Evolutionary conservation across 2,888 invertebrate species (phyloP), one percentile per base, ranked within the genome.

Genomic region (Oligia latruncula): DNA sequence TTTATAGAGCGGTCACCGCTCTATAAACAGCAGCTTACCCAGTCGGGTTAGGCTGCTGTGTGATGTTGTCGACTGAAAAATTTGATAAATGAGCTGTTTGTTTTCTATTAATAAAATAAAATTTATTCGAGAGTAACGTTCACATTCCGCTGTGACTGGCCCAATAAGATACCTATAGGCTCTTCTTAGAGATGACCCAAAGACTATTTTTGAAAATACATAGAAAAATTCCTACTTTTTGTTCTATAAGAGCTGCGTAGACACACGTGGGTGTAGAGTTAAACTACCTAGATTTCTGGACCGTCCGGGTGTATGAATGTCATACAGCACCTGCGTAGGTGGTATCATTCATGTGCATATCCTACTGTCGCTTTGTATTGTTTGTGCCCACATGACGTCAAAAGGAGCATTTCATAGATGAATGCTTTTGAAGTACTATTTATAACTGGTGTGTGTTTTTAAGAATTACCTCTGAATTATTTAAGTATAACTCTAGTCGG

Each of bases 231-330:
- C 5, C 1, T 43, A 20, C 4, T 35, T 49, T 35, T 20, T n/a
- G 5, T 4, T 77, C 5, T 23, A 3, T 66, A 55, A 58, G n/a
- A 46, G n/a, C 55, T 15, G 15, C 4, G 35, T 65, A 46, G 3
- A 20, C 5, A 46, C 20, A 58, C 20, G 80, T 80, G 29, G 71
- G 29, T 43, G 40, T 17, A 58, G 20, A 17, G 2, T 23, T 15
- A 65, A 4, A n/a, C 17, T 46, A 11, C 65, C 15, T 20, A 40
- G 49, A 49, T 78, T 68, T 15, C 13, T 70, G 13, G 9, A 68
- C 0, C 4, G 13, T 23, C 67, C 67, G 80, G 80, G 79, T 13
- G 79, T 80, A 58, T 67, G 80, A 58, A 58, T 29, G 67, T 40
- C 46, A 49, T 1, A 65, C 35, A 40, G 9, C n/a, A 29, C 11